A percentile compares a stretch with the other conserved stretches of the same genome.
phyloP scores from a whole-genome alignment of 64 coral and sea anemone species.

The Montipora sp. region DNA sequence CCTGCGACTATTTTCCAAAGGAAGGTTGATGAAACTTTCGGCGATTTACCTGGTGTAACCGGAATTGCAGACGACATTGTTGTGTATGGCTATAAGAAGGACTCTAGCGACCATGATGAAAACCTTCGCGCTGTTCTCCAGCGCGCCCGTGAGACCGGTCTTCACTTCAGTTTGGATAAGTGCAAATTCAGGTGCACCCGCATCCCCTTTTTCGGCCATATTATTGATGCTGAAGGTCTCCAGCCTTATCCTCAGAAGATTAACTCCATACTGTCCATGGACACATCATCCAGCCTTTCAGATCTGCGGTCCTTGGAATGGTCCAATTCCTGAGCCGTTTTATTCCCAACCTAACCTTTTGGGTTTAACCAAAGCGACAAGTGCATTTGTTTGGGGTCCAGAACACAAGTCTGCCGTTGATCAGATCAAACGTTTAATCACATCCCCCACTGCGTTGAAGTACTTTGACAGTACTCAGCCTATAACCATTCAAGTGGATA shows the following conservation, averaged over 20 bases:
- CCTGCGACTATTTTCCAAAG: neutral
- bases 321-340: constrained; percentile 40
- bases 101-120: neutral
- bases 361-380: constrained; percentile 3
- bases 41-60: no score
- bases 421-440: neutral
- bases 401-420: constrained; percentile 26
- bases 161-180: constrained; percentile 48
- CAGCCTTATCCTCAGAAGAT: constrained; percentile 32
- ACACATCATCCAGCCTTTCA: neutral
- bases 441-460: neutral
- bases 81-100: neutral
- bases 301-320: constrained; percentile 8
- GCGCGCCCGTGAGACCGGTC: constrained; percentile 47
- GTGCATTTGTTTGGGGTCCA: constrained; percentile 32
- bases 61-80: constrained; percentile 39
- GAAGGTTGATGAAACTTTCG: neutral
- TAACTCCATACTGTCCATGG: neutral
- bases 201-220: constrained; percentile 53
- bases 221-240: constrained; percentile 39
- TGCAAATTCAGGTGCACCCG: constrained; percentile 56
- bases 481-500: neutral
- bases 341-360: constrained; percentile 17
- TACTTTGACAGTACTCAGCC: constrained; percentile 6
- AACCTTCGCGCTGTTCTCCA: constrained; percentile 55